Conservation (phyloP, 2,888 invertebrate species). For the Heteropelma amictum region DNA sequence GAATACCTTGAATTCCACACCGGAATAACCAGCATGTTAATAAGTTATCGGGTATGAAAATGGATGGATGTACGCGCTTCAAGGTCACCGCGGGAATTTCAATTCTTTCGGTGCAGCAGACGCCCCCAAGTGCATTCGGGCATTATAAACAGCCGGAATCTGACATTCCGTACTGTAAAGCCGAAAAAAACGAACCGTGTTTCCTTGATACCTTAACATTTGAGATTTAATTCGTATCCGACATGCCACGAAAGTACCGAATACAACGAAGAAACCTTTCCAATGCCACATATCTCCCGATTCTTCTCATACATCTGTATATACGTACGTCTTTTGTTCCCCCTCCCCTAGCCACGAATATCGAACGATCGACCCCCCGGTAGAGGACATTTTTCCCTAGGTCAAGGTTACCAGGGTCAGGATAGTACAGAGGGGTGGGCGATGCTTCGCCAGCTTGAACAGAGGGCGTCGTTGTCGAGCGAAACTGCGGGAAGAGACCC, state of each 20-base stretch:
- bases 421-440: slow-evolving; percentile 47
- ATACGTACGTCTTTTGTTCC: neutral
- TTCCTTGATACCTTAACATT: no score
- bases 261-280: neutral
- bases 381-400: slow-evolving; percentile 57
- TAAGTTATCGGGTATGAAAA: no score
- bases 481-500: slow-evolving; percentile 7
- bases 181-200: no score
- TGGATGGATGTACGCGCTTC: no score
- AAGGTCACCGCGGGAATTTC: no score
- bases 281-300: neutral
- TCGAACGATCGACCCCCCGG: slow-evolving; percentile 59
- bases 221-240: neutral
- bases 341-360: neutral
- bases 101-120: no score
- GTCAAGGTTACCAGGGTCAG: slow-evolving; percentile 70
- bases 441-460: neutral
- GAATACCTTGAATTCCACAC: no score
- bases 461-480: slow-evolving; percentile 31
- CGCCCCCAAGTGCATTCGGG: no score
- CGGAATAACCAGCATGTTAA: no score
- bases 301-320: neutral
- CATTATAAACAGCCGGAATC: no score
- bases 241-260: neutral
- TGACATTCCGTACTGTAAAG: no score